phyloP scores from a whole-genome alignment of 2,888 invertebrate species.

The Melieria picta region DNA sequence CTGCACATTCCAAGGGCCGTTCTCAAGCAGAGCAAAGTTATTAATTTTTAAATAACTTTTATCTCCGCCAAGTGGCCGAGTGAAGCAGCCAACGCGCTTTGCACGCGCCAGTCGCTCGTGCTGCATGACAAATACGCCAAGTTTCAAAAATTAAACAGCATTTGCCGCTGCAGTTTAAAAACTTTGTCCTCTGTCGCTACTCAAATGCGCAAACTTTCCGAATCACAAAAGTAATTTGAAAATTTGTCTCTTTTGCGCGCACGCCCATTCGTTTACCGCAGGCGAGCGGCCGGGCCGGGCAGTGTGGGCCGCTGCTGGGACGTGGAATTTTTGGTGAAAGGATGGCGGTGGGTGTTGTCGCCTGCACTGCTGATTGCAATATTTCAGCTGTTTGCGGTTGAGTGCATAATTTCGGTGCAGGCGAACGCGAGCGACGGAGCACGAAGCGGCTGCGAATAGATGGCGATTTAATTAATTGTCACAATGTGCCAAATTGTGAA shows the following conservation, averaged over 20 bases:
- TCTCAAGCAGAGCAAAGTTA: too few relatives aligned
- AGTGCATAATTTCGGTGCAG: conserved; percentile 21
- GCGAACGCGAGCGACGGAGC: neutral
- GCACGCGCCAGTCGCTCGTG: too few relatives aligned
- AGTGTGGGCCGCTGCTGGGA: neutral
- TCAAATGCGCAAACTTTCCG: conserved; percentile 21
- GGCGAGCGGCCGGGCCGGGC: neutral
- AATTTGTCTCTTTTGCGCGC: conserved; percentile 27
- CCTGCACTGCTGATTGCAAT: conserved; percentile 59
- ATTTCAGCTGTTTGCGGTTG: conserved; percentile 58
- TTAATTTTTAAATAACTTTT: too few relatives aligned
- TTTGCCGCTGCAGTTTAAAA: conserved; percentile 34
- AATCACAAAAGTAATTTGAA: conserved; percentile 33
- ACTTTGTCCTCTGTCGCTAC: conserved; percentile 27
- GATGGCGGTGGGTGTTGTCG: conserved; percentile 35
- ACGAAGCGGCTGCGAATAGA: neutral
- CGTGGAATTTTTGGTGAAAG: neutral
- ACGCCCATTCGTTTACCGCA: neutral
- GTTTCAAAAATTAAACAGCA: conserved; percentile 34
- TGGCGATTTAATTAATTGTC: conserved; percentile 6
- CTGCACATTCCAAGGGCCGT: too few relatives aligned
- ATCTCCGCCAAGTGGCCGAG: too few relatives aligned
- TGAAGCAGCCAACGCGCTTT: too few relatives aligned
- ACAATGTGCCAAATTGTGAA: neutral
- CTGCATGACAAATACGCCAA: conserved; percentile 15